Percentiles rank a stretch among this genome's conserved stretches.
Conservation (phyloP, 2,797 vertebrate genomes). For the Eulemur rubriventer region DNA sequence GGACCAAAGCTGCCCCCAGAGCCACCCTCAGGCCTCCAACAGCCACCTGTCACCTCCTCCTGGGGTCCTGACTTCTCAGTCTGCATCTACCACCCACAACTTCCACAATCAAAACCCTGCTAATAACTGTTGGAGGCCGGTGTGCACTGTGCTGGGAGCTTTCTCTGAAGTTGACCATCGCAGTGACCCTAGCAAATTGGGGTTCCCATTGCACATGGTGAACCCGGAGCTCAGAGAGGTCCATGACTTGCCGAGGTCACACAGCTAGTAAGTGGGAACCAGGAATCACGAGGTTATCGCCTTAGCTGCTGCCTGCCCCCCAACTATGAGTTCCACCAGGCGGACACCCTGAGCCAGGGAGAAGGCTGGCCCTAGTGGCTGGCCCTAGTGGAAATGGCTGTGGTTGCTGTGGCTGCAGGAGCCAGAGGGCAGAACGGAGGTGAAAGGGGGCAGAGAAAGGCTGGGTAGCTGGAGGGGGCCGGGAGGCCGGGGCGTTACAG, state of each 20-base stretch:
- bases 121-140: accelerated
- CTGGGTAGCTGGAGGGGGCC: accelerated
- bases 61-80: neutral
- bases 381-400: neutral
- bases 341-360: neutral
- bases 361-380: neutral
- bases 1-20: accelerated
- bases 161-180: neutral
- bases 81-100: accelerated
- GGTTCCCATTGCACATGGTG: neutral
- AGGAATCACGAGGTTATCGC: accelerated
- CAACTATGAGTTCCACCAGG: accelerated
- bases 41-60: neutral
- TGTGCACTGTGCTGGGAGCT: accelerated
- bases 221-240: neutral
- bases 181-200: neutral
- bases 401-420: neutral
- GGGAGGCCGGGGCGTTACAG: no score
- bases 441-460: accelerated
- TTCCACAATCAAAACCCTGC: accelerated
- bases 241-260: neutral
- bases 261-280: neutral
- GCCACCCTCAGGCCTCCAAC: accelerated
- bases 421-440: neutral
- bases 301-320: no score